Percentiles rank a stretch among this genome's conserved stretches.
Conservation (phyloP, 2,797 vertebrate species). For the Pantherophis alleghaniensis region DNA sequence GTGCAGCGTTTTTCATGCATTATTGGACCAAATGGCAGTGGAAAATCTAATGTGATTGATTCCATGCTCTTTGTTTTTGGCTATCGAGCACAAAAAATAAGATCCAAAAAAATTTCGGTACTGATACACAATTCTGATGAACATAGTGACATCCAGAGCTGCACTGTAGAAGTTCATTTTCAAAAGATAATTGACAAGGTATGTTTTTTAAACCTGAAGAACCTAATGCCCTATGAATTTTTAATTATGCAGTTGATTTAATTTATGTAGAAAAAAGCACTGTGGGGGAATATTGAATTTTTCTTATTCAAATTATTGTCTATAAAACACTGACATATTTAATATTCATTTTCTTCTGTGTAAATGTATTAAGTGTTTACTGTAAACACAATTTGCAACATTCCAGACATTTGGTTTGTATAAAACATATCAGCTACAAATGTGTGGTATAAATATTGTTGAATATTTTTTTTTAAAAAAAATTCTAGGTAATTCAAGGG, state of each 20-base stretch:
- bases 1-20: conserved; percentile 96
- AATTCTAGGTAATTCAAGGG: neutral
- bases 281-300: neutral
- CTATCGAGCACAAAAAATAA: conserved; percentile 97
- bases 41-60: conserved; percentile 98
- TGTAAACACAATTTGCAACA: neutral
- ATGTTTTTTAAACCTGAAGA: conserved; percentile 43
- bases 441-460: neutral
- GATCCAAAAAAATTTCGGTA: conserved; percentile 96
- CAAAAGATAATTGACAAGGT: conserved; percentile 99
- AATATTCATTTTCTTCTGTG: neutral
- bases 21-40: conserved; percentile 97
- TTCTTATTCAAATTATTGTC: neutral
- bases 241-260: neutral
- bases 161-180: conserved; percentile 96
- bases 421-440: neutral
- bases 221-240: neutral
- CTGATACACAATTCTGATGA: conserved; percentile 95
- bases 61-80: conserved; percentile 99
- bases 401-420: neutral
- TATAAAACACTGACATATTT: neutral
- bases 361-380: neutral
- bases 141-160: conserved; percentile 89
- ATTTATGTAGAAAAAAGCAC: neutral
- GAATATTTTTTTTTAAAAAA: neutral